Conservation (phyloP, 1,140 invertebrate species). For the Eriocheir sinensis region DNA sequence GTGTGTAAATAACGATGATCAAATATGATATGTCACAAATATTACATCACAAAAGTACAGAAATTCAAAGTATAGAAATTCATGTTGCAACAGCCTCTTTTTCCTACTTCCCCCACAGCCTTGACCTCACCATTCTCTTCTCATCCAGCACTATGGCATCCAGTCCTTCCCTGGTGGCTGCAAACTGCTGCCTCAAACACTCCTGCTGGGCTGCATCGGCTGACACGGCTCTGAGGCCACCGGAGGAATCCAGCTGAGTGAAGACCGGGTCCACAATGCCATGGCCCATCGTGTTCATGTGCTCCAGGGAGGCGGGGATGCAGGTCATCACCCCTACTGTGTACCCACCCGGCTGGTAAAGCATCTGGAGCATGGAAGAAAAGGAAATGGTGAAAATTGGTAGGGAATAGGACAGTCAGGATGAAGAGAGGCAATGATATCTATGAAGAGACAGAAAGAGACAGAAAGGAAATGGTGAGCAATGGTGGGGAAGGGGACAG, state of each 20-base stretch:
- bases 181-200: slow-evolving; percentile 76
- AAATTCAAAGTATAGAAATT: no score
- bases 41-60: no score
- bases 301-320: slow-evolving; percentile 58
- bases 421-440: no score
- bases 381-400: neutral
- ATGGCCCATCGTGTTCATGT: slow-evolving; percentile 82
- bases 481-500: no score
- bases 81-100: neutral
- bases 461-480: no score
- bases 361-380: slow-evolving; percentile 65
- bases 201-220: slow-evolving; percentile 79
- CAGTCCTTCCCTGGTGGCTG: slow-evolving; percentile 69
- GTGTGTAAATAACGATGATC: no score
- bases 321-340: slow-evolving; percentile 78
- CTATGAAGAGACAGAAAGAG: no score
- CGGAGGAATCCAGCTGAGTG: slow-evolving; percentile 76
- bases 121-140: slow-evolving; percentile 45
- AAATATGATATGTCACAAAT: no score
- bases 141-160: slow-evolving; percentile 63
- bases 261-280: slow-evolving; percentile 82
- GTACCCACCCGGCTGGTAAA: slow-evolving; percentile 79
- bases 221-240: slow-evolving; percentile 15
- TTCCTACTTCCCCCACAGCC: neutral
- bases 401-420: no score